These are phyloP conservation scores for Deladenus siricidicola DNA, from an alignment of 2,888 invertebrate species.

Conservation along the genomic window DNA sequence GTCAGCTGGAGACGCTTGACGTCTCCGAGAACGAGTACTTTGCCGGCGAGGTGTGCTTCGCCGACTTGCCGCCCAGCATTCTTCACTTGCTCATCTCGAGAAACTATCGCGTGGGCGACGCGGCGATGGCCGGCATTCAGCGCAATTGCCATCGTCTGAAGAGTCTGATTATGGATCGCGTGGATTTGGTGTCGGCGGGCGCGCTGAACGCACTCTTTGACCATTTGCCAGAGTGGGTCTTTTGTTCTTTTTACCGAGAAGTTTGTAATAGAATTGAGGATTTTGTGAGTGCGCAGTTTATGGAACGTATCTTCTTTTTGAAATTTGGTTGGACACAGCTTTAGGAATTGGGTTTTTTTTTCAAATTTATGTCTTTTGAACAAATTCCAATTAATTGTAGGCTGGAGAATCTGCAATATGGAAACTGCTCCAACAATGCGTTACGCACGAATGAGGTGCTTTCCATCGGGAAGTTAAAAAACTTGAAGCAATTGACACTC, in stretches of 20 bases:
- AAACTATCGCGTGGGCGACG: conserved; percentile 5
- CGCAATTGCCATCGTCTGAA: conserved; percentile 11
- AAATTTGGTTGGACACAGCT: too few species aligned
- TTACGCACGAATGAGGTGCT: too few species aligned
- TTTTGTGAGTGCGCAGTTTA: too few species aligned
- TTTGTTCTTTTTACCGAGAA: background rate
- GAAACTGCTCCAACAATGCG: too few species aligned
- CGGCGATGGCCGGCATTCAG: conserved; percentile 4
- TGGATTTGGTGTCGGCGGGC: conserved; percentile 4
- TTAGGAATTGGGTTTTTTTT: background rate
- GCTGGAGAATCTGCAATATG: too few species aligned
- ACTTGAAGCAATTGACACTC: background rate
- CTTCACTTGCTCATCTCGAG: conserved; percentile 5
- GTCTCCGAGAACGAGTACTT: background rate
- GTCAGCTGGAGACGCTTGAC: background rate
- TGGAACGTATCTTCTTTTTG: too few species aligned
- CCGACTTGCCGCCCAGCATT: background rate
- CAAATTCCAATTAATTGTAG: background rate
- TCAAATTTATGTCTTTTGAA: background rate
- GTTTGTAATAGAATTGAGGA: too few species aligned
- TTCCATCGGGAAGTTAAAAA: background rate
- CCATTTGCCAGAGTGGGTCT: conserved; percentile 1
- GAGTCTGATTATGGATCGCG: conserved; percentile 8
- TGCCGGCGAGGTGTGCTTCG: background rate
- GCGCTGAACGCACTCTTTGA: conserved; percentile 10